Evolutionary conservation across 2,113 vertebrate species (phyloP).

Genomic region (Tapirus terrestris): DNA sequence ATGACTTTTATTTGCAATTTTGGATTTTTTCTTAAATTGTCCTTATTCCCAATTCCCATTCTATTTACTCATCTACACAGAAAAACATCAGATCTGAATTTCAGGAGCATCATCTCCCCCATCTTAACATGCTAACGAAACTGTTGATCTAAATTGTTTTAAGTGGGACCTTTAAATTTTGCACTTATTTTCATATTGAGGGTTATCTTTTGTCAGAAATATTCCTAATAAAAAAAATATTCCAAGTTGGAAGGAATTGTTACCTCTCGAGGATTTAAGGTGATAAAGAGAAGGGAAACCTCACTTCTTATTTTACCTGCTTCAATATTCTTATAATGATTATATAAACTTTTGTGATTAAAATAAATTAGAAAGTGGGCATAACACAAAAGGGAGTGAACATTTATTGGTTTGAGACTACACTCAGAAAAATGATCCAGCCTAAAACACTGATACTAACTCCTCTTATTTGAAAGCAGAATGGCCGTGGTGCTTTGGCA

Average conservation of each 20-base stretch:
- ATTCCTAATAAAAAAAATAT: not conserved
- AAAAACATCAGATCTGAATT: not conserved
- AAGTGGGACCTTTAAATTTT: not conserved
- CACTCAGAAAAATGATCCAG: not conserved
- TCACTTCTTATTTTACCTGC: not conserved
- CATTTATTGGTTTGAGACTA: not conserved
- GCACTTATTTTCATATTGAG: not conserved
- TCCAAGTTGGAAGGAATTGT: not conserved
- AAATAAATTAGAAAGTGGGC: not conserved
- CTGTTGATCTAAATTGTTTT: not conserved
- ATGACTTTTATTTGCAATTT: not conserved
- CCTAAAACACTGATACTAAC: not conserved
- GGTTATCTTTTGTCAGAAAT: slow-evolving; percentile 14
- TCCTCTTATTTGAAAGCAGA: not conserved
- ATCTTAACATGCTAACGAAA: not conserved
- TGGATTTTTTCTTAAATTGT: not conserved
- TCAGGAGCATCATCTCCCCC: not conserved
- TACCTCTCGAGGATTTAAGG: not conserved
- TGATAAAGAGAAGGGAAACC: not conserved
- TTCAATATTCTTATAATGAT: not conserved
- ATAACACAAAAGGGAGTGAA: not conserved
- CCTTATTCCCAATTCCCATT: not conserved
- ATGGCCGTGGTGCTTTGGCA: not conserved
- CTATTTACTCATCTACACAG: not conserved
- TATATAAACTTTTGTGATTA: not conserved